phyloP scores from a whole-genome alignment of 1,140 invertebrate genomes.

The Probaryconus sp. region DNA sequence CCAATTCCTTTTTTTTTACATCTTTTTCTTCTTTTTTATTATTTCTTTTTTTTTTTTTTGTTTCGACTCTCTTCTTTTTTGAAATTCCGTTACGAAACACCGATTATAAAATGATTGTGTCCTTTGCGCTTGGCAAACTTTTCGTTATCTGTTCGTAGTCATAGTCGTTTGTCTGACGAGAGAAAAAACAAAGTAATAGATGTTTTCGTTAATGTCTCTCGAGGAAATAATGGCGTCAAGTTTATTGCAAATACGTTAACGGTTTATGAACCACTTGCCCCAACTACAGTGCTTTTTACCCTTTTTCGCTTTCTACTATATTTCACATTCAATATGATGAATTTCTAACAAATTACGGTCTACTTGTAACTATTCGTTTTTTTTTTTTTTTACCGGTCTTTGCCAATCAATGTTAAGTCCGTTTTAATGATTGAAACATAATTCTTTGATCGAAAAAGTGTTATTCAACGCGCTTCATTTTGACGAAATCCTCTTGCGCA shows the following conservation, averaged over 20 bases:
- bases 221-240: conserved; percentile 9
- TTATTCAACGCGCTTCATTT: too few species aligned
- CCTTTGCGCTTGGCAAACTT: conserved; percentile 3
- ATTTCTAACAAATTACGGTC: too few species aligned
- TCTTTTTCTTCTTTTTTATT: neutral
- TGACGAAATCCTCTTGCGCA: too few species aligned
- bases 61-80: conserved; percentile 4
- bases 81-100: conserved; percentile 2
- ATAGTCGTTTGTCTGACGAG: conserved; percentile 3
- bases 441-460: too few species aligned
- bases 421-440: too few species aligned
- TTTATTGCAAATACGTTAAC: conserved; percentile 4
- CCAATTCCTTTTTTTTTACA: conserved; percentile 20
- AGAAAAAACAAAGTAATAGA: neutral
- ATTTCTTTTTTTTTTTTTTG: neutral
- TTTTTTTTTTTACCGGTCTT: too few species aligned
- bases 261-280: conserved; percentile 13
- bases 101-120: conserved; percentile 11
- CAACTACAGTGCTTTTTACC: too few species aligned
- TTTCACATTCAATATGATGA: too few species aligned
- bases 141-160: neutral
- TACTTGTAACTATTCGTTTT: too few species aligned
- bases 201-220: conserved; percentile 9
- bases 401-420: too few species aligned
- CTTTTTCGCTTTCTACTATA: too few species aligned